A percentile compares a stretch with the other conserved stretches of the same genome.
Evolutionary conservation across 2,797 vertebrate genomes (phyloP).

Genomic region (Vireo griseus): DNA sequence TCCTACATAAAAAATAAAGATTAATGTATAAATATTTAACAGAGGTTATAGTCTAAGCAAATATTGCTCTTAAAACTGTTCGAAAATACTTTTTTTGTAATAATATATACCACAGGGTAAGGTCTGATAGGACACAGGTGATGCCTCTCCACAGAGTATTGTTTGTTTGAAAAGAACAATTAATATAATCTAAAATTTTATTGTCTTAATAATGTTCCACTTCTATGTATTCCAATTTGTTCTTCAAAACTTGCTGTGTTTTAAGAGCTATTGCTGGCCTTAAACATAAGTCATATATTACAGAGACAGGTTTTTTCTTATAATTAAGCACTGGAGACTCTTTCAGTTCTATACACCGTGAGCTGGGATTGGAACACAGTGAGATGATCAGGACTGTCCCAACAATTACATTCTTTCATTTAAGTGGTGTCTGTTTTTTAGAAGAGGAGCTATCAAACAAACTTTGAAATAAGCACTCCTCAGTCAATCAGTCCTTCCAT

Average conservation of each 20-base stretch:
- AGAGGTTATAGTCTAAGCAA: background rate
- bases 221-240: background rate
- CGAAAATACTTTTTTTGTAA: background rate
- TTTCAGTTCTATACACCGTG: background rate
- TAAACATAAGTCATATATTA: background rate
- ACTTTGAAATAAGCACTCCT: background rate
- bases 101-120: background rate
- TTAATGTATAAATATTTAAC: conserved; percentile 46
- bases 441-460: background rate
- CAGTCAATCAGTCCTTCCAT: background rate
- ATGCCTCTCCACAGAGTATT: background rate
- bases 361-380: background rate
- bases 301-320: background rate
- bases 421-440: background rate
- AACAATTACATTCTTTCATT: background rate
- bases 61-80: background rate
- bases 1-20: conserved; percentile 17
- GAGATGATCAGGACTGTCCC: background rate
- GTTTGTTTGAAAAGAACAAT: background rate
- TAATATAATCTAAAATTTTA: background rate
- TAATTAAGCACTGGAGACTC: background rate
- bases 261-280: background rate
- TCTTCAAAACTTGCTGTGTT: background rate
- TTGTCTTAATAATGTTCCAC: background rate
- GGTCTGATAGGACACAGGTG: background rate